These are phyloP conservation scores for Dorcus parallelipipedus DNA, from an alignment of 2,888 invertebrate species.

Conservation along the genomic window DNA sequence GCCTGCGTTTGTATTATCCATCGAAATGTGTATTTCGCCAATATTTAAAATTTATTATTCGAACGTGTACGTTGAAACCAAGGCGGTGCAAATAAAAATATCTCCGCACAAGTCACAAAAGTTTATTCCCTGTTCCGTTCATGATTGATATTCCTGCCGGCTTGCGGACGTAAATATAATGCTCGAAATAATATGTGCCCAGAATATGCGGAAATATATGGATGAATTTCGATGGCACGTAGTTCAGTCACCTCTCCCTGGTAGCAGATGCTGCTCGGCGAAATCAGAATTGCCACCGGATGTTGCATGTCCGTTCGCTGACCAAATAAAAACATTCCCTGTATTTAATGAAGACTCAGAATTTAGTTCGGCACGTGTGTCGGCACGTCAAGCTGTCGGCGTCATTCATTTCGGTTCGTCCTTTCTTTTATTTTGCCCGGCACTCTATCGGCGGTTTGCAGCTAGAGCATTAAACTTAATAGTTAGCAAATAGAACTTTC, in stretches of 20 bases:
- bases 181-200: conserved; percentile 25
- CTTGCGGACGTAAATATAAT: conserved; percentile 27
- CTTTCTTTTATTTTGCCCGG: background rate
- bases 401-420: conserved; percentile 7
- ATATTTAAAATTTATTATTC: conserved; percentile 8
- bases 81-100: conserved; percentile 1
- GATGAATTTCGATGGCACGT: conserved; percentile 6
- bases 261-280: conserved; percentile 16
- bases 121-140: background rate
- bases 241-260: conserved; percentile 21
- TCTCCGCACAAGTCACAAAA: background rate
- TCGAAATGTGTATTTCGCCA: no score
- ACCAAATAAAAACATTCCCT: conserved; percentile 21
- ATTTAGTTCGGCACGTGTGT: conserved; percentile 16
- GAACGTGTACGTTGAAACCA: conserved; percentile 1
- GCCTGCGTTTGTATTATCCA: no score
- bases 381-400: conserved; percentile 13
- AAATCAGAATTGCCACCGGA: conserved; percentile 24
- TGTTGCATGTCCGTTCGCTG: conserved; percentile 23
- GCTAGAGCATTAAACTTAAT: no score
- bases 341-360: conserved; percentile 21
- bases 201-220: conserved; percentile 19
- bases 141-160: conserved; percentile 22
- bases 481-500: no score
- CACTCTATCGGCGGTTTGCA: no score